Base-by-base conservation (phyloP, 2,113 vertebrate genomes). In the Jacana jacana region DNA sequence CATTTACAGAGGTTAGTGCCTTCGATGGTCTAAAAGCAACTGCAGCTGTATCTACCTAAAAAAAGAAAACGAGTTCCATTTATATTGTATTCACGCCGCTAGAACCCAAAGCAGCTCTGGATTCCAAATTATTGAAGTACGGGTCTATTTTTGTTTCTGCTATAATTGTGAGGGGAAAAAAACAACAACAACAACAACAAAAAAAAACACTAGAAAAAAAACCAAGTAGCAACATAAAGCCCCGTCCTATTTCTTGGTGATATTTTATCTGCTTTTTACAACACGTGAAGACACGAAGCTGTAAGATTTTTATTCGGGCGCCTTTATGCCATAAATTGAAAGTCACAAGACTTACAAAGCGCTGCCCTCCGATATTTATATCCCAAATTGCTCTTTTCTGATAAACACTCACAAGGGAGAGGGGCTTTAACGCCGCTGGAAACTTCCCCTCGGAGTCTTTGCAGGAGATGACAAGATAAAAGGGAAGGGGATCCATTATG, bases 31-130 rank as follows among this genome's bases (percentile, higher is more conserved):
- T 61, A 94, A 76, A 88, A 78, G 88, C 89, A 95, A 97, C 85
- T 95, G 93, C 95, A 96, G 95, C 95, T 96, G 95, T 82, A 96
- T 95, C 42, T 81, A 93, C 82, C 94, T 91, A 95, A 95, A 96
- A 97, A 96, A 95, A 91, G 95, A 52, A 96, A 91, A 58, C 4
- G 0, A 93, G 60, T 63, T 91, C 94, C 91, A 96, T 93, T 95
- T 96, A 96, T 86, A 86, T 85, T 93, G 85, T 86, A 31, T 91
- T 73, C 93, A 91, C 44, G 27, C 79, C 20, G 61, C 52, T 55
- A 87, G 87, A 91, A 84, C 83, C 88, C 81, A 94, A 93, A 92
- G 90, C 93, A 87, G 91, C 86, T 48, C 69, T 65, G 92, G 95
- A 93, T 92, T 96, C 95, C 90, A 88, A 84, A 92, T 94, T 92